These are phyloP conservation scores for Mystacides longicornis DNA, from an alignment of 2,888 invertebrate species.

Conservation along the genomic window DNA sequence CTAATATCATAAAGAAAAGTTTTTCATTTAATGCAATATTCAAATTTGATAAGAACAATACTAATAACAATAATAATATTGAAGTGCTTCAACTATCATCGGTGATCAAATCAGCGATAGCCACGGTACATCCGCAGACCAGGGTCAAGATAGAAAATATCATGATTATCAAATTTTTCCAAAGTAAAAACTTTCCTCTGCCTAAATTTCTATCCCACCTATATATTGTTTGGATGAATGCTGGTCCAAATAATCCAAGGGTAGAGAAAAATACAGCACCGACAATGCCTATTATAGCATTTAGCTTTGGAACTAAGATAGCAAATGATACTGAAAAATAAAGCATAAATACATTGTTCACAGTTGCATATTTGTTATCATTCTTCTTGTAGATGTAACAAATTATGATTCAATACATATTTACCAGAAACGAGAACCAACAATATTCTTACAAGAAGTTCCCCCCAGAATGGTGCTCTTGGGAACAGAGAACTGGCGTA, in stretches of 20 bases:
- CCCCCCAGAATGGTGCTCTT: slow-evolving; percentile 23
- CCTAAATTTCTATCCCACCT: slow-evolving; percentile 64
- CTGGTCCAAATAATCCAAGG: slow-evolving; percentile 67
- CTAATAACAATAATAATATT: too few species aligned
- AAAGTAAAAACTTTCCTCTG: slow-evolving; percentile 56
- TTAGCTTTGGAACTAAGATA: slow-evolving; percentile 38
- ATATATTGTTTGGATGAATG: slow-evolving; percentile 63
- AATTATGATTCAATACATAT: not conserved
- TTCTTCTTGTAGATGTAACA: not conserved
- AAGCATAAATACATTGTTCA: too few species aligned
- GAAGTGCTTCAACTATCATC: too few species aligned
- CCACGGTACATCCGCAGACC: slow-evolving; percentile 53
- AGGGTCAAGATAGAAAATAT: slow-evolving; percentile 59
- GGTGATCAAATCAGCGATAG: slow-evolving; percentile 31
- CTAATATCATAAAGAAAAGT: too few species aligned
- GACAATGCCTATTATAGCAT: slow-evolving; percentile 45
- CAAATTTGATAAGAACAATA: too few species aligned
- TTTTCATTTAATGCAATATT: too few species aligned
- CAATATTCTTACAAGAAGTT: not conserved
- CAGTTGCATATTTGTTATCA: too few species aligned
- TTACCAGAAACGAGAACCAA: not conserved
- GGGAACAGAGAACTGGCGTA: slow-evolving; percentile 46
- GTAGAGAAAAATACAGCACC: slow-evolving; percentile 60
- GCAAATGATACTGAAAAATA: slow-evolving; percentile 41
- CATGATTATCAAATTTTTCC: slow-evolving; percentile 57